Conservation (phyloP, 2,797 vertebrate genomes). For the Apodemus agrarius region DNA sequence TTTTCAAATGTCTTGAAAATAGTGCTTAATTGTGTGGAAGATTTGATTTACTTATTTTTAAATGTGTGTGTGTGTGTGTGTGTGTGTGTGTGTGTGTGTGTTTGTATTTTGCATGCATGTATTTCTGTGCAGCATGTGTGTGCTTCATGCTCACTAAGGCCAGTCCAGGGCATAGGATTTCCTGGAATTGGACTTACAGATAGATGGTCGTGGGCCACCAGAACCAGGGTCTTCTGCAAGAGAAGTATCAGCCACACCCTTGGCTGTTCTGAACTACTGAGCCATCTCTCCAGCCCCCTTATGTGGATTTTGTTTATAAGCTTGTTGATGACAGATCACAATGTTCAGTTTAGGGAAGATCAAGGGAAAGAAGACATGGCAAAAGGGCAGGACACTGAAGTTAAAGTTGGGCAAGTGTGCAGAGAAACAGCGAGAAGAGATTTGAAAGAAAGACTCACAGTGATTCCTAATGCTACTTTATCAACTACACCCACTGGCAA, state of each 20-base stretch:
- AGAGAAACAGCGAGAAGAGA: background rate
- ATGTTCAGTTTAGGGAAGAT: background rate
- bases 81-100: background rate
- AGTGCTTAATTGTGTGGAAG: background rate
- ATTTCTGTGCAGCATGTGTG: background rate
- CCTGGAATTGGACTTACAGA: background rate
- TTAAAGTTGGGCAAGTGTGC: background rate
- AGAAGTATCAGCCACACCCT: background rate
- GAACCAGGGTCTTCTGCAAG: background rate
- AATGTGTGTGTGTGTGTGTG: background rate
- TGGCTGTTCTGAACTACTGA: background rate
- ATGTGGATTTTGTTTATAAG: background rate
- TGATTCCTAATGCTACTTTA: background rate
- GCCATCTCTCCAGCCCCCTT: background rate
- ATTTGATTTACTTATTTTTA: background rate
- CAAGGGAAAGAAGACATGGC: too few relatives aligned
- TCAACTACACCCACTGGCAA: background rate
- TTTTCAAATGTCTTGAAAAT: conserved; percentile 43
- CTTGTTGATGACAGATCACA: background rate
- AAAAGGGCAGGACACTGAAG: background rate
- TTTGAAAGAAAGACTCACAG: background rate
- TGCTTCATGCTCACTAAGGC: background rate
- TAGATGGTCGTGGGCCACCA: too few relatives aligned
- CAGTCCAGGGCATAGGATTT: too few relatives aligned
- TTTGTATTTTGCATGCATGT: background rate